Evolutionary conservation across 2,888 invertebrate species (phyloP).

Genomic region (Sarcophaga caerulescens): DNA sequence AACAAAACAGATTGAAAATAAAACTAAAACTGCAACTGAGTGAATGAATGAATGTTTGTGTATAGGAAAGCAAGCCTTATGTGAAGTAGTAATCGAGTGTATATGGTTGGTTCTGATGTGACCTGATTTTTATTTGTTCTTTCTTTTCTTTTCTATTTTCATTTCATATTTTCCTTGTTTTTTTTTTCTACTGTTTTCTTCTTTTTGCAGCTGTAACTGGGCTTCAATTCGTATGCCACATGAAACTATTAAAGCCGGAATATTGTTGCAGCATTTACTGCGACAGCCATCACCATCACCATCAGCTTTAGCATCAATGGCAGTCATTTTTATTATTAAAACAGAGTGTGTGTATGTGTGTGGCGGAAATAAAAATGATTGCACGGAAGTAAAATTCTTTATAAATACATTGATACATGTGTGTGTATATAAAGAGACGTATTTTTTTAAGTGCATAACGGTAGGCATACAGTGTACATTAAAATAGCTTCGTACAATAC

Average conservation of each 20-base stretch:
- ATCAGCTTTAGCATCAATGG: background rate
- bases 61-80: background rate
- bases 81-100: constrained; percentile 21
- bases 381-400: constrained; percentile 32
- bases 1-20: constrained; percentile 11
- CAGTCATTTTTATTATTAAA: constrained; percentile 32
- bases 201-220: constrained; percentile 34
- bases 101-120: constrained; percentile 39
- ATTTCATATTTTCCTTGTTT: constrained; percentile 31
- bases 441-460: constrained; percentile 1
- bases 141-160: background rate
- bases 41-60: background rate
- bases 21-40: constrained; percentile 13
- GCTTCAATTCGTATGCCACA: constrained; percentile 22
- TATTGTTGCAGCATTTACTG: background rate
- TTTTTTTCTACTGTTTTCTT: background rate
- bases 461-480: background rate
- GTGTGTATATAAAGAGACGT: background rate
- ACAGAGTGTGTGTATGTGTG: constrained; percentile 7
- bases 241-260: constrained; percentile 10
- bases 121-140: constrained; percentile 46
- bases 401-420: background rate
- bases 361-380: constrained; percentile 32
- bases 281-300: background rate
- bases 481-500: background rate